Percentiles rank a stretch among this genome's conserved stretches.
Conservation (phyloP, 2,113 vertebrate species). For the Helogale parvula region DNA sequence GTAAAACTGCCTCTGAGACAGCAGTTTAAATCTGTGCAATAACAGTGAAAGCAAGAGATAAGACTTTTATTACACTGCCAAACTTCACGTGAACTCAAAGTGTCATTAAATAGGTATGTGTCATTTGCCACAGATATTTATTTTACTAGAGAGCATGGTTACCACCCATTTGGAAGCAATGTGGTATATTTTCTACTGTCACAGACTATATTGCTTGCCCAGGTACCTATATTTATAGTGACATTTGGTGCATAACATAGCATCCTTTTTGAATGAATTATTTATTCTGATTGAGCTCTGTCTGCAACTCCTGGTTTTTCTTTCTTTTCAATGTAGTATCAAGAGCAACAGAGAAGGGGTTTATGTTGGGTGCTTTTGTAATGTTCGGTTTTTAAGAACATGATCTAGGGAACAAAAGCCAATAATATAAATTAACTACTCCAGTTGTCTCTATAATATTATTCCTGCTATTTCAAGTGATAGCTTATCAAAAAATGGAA, state of each 20-base stretch:
- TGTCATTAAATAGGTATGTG: slow-evolving; percentile 92
- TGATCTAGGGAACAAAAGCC: neutral
- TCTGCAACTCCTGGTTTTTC: neutral
- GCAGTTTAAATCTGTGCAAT: slow-evolving; percentile 91
- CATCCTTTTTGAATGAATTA: slow-evolving; percentile 63
- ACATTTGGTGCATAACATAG: neutral
- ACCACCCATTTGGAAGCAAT: slow-evolving; percentile 87
- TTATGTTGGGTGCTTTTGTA: neutral
- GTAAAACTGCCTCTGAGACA: slow-evolving; percentile 91
- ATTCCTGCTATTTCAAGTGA: neutral
- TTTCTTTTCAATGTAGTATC: neutral
- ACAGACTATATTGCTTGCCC: slow-evolving; percentile 64
- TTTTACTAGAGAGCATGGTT: slow-evolving; percentile 87
- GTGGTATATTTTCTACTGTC: slow-evolving; percentile 70
- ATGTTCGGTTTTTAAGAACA: slow-evolving; percentile 41
- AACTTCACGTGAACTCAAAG: slow-evolving; percentile 92
- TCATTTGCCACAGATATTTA: slow-evolving; percentile 90
- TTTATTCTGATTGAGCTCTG: slow-evolving; percentile 62
- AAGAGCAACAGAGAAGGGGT: neutral
- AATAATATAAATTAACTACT: neutral
- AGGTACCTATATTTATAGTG: slow-evolving; percentile 50
- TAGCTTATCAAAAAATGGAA: neutral
- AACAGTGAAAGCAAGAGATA: slow-evolving; percentile 93
- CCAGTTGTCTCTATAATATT: neutral
- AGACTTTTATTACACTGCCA: slow-evolving; percentile 93